A percentile compares a stretch with the other conserved stretches of the same genome.
Conservation (phyloP, 2,113 vertebrate genomes). For the Xiphophorus couchianus region DNA sequence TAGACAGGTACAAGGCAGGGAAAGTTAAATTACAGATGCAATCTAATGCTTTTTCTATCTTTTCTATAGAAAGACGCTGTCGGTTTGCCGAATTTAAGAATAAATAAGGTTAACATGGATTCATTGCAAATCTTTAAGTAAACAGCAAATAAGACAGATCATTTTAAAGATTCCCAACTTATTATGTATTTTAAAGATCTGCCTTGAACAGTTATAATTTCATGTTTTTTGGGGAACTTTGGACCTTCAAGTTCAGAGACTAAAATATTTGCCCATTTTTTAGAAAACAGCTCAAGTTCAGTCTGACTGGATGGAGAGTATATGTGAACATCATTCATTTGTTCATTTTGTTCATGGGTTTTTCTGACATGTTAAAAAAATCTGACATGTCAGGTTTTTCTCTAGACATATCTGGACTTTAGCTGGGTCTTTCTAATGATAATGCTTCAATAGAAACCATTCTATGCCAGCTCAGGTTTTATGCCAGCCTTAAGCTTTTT, state of each 20-base stretch:
- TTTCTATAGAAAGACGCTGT: not conserved
- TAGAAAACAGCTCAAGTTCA: not conserved
- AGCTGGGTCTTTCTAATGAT: not conserved
- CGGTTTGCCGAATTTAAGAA: not conserved
- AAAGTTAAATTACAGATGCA: not conserved
- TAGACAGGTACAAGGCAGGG: not conserved
- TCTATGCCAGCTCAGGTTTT: too few species aligned
- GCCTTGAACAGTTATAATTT: not conserved
- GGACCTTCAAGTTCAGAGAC: not conserved
- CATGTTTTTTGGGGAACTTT: not conserved
- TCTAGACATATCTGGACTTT: not conserved
- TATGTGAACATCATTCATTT: not conserved
- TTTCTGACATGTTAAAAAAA: too few species aligned
- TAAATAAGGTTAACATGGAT: not conserved
- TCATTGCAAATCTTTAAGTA: not conserved
- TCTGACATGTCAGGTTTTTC: not conserved
- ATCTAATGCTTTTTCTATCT: not conserved
- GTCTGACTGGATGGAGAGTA: not conserved
- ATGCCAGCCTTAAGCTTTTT: too few species aligned
- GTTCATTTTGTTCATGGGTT: too few species aligned
- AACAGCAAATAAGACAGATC: not conserved
- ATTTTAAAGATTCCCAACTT: not conserved
- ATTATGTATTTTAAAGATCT: not conserved
- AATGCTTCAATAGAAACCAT: too few species aligned
- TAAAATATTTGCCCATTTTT: not conserved